Evolutionary conservation across 2,888 invertebrate genomes (phyloP).

Genomic region (Hyposoter dolosus): DNA sequence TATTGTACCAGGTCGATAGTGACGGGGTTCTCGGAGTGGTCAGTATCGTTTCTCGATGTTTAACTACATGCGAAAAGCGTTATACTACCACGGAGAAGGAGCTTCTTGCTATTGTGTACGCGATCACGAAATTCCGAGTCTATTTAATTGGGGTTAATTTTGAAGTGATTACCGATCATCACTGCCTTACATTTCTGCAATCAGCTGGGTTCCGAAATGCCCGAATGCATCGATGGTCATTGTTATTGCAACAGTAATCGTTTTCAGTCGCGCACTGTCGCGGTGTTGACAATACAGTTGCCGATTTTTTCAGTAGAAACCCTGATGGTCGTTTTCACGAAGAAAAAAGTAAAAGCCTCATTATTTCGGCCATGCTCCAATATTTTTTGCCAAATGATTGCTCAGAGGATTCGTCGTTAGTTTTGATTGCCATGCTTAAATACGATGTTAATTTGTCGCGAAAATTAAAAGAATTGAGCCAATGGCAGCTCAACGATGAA

Average conservation of each 20-base stretch:
- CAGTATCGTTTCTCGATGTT: conserved; percentile 66
- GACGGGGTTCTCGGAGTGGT: not conserved
- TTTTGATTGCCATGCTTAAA: not conserved
- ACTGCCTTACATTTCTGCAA: conserved; percentile 12
- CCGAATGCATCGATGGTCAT: conserved; percentile 26
- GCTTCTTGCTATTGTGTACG: not conserved
- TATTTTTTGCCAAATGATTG: not conserved
- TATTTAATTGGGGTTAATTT: not conserved
- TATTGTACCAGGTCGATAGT: conserved; percentile 58
- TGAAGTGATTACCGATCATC: conserved; percentile 27
- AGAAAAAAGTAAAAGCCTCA: not conserved
- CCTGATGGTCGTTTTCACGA: not conserved
- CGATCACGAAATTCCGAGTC: not conserved
- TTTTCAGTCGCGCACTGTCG: not conserved
- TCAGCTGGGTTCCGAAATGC: not conserved
- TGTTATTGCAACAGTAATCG: conserved; percentile 29
- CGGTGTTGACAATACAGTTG: not conserved
- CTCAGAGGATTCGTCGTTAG: not conserved
- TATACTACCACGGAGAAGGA: not conserved
- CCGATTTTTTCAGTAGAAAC: not conserved
- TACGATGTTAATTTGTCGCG: not conserved
- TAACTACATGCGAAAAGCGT: conserved; percentile 25
- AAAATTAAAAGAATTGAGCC: not conserved
- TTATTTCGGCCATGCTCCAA: not conserved
- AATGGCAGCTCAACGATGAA: conserved; percentile 2